Evolutionary conservation across 2,797 vertebrate species (phyloP).

Genomic region (Cossypha dichroa): DNA sequence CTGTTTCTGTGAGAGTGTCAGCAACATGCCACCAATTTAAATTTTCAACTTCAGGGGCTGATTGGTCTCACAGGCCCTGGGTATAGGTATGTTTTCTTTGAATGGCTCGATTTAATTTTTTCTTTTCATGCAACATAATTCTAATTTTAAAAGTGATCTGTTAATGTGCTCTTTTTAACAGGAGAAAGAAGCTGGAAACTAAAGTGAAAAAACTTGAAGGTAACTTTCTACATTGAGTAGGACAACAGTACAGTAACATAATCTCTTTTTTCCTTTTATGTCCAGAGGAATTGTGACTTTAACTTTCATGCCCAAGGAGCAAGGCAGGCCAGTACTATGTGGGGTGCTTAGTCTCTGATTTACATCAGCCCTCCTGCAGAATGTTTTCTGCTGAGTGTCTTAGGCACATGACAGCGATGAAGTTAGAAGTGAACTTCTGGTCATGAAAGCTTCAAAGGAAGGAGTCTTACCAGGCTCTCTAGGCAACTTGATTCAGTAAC

Average conservation of each 20-base stretch:
- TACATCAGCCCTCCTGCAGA: neutral
- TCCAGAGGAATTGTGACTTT: neutral
- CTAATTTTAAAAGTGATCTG: neutral
- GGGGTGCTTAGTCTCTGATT: neutral
- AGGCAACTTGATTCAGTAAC: neutral
- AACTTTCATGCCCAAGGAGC: neutral
- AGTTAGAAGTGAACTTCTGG: neutral
- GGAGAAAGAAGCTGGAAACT: slow-evolving; percentile 85
- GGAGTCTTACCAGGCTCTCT: neutral
- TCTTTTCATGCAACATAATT: neutral
- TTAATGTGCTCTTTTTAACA: slow-evolving; percentile 59
- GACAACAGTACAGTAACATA: neutral
- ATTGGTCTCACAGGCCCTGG: neutral
- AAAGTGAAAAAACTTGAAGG: slow-evolving; percentile 87
- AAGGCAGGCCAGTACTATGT: neutral
- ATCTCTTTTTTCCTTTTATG: neutral
- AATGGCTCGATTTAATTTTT: neutral
- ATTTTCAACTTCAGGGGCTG: neutral
- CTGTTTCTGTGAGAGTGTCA: neutral
- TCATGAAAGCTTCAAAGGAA: neutral
- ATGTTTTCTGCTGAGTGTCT: neutral
- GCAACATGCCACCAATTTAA: neutral
- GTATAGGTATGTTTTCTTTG: neutral
- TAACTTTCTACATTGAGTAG: slow-evolving; percentile 50
- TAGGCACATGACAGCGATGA: neutral